Base-by-base conservation (phyloP, 2,113 vertebrate genomes). In the Epinephelus lanceolatus region DNA sequence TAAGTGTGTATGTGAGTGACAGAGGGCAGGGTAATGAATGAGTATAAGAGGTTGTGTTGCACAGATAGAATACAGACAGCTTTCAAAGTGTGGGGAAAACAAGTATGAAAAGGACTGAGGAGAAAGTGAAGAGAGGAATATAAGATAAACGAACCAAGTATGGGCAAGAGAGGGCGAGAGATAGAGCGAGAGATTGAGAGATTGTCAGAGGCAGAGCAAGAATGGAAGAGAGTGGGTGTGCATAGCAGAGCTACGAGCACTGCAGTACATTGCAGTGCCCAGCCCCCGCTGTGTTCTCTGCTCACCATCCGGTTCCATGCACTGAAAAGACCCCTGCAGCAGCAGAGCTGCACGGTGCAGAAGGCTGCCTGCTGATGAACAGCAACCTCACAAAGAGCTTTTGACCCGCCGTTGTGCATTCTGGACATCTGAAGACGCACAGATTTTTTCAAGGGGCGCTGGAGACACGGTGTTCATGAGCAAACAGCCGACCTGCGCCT, bases 191-290 rank as follows among this genome's bases (percentile, higher is more conserved):
- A 88, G 88, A 89, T 78, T 76, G 87, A 89, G 86, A 86, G 89
- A 85, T 47, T 84, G 89, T 90, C 87, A 86, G 83, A 88, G 88
- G 83, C 78, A 83, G 90, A 88, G 88, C 63, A 52, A 80, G 89
- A 81, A 86, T 84, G 90, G 88, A 75, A 83, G 91, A 76, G 92
- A 92, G 94, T 93, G 94, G 91, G 93, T 92, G 94, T 95, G 93
- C 90, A 79, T 86, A 75, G 83, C 91, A 53, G 90, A 87, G 94
- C 91, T 81, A 72, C 86, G 81, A 93, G 92, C 91, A 94, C 94
- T 94, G 94, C 94, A 94, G 94, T 89, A 94, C 93, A 92, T 94
- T 94, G 94, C 93, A 40, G 94, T 93, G 94, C 94, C 94, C 94
- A 94, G 94, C 94, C 94, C 94, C 92, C 91, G 93, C 93, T 91